phyloP scores from a whole-genome alignment of 2,797 vertebrate species.

The Gymnoscopelus microlampas region DNA sequence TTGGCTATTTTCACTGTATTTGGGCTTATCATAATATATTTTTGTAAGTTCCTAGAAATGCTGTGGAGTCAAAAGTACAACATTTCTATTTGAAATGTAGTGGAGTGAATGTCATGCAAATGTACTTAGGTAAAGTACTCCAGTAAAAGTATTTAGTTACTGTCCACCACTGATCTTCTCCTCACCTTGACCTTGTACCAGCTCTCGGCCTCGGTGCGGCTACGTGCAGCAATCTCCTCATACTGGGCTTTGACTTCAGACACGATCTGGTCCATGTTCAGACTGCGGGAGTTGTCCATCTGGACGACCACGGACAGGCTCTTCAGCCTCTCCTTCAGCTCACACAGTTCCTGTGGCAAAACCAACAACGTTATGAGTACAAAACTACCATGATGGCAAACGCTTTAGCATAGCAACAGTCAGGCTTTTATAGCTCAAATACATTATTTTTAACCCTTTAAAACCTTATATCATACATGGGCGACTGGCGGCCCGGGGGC shows the following conservation, averaged over 20 bases:
- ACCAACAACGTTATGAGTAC: slow-evolving; percentile 8
- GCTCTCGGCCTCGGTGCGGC: slow-evolving; percentile 83
- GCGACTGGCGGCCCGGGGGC: no score
- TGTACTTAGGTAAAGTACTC: no score
- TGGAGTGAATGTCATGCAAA: no score
- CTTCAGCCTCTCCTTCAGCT: slow-evolving; percentile 81
- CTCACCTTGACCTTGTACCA: slow-evolving; percentile 89
- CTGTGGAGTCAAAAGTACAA: no score
- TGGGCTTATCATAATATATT: no score
- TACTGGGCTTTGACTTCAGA: slow-evolving; percentile 78
- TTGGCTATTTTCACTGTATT: no score
- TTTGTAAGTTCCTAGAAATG: no score
- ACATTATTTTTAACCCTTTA: not conserved
- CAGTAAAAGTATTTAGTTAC: no score
- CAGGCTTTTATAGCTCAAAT: not conserved
- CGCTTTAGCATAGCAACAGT: not conserved
- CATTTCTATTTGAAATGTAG: no score
- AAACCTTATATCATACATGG: no score
- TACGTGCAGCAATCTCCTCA: slow-evolving; percentile 74
- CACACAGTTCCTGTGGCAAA: slow-evolving; percentile 83
- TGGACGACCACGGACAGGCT: slow-evolving; percentile 80
- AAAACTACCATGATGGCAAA: not conserved
- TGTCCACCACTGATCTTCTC: not conserved
- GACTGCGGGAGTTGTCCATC: slow-evolving; percentile 83
- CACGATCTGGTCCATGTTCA: slow-evolving; percentile 80